These are phyloP conservation scores for Anhinga rufa DNA, from an alignment of 2,113 vertebrate species.

Conservation along the genomic window DNA sequence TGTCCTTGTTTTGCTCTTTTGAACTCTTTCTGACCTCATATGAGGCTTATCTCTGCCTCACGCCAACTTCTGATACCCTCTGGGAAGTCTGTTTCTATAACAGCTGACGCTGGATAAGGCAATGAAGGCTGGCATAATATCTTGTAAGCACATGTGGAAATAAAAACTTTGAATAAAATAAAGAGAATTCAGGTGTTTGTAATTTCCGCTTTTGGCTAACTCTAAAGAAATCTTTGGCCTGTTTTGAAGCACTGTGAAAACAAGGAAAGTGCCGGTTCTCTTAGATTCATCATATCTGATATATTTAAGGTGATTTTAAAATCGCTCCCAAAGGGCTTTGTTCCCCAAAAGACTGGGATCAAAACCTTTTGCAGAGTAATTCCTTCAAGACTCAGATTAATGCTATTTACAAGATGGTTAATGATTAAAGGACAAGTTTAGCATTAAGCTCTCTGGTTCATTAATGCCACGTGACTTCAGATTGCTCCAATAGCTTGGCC, in stretches of 20 bases:
- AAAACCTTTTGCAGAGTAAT: neutral
- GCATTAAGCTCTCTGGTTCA: neutral
- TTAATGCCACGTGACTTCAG: neutral
- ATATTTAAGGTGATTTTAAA: neutral
- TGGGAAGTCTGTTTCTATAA: neutral
- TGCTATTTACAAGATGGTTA: neutral
- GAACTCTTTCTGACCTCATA: neutral
- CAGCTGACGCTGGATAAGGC: neutral
- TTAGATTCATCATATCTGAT: neutral
- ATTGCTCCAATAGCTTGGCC: neutral
- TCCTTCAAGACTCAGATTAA: neutral
- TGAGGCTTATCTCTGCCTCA: neutral
- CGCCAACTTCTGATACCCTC: neutral
- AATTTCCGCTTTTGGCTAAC: neutral
- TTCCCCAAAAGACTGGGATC: neutral
- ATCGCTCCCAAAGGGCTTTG: neutral
- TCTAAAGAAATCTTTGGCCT: neutral
- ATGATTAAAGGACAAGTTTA: constrained; percentile 40
- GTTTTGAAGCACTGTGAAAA: neutral
- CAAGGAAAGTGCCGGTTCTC: neutral
- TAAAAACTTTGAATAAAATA: neutral
- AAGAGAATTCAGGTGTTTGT: neutral
- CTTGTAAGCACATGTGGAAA: neutral
- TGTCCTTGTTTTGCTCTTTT: neutral
- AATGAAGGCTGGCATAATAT: neutral